A percentile compares a stretch with the other conserved stretches of the same genome.
Conservation (phyloP, 2,113 vertebrate species). For the Paratilapia polleni region DNA sequence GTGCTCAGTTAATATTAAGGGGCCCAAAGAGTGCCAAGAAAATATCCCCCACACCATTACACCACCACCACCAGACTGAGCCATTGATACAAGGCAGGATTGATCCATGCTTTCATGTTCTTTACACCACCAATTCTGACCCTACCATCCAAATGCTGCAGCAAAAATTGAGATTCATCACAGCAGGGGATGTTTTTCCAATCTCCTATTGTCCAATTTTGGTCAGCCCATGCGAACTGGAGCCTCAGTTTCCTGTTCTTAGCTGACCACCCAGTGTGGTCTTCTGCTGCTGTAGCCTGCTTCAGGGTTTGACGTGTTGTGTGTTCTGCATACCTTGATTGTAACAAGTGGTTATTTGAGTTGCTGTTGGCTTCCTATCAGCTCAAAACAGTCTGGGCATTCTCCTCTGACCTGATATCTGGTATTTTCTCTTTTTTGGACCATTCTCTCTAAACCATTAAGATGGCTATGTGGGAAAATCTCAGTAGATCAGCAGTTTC, state of each 20-base stretch:
- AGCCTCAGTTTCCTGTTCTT: neutral
- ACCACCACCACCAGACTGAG: neutral
- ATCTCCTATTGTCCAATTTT: neutral
- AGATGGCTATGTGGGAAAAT: neutral
- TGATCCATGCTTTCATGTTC: neutral
- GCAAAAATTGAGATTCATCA: neutral
- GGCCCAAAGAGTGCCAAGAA: neutral
- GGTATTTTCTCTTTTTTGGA: neutral
- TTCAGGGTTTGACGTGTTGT: neutral
- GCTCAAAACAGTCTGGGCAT: neutral
- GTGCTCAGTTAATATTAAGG: neutral
- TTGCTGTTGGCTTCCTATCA: neutral
- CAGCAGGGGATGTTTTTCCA: too few relatives aligned
- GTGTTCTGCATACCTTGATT: neutral
- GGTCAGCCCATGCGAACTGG: neutral
- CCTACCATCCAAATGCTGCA: neutral
- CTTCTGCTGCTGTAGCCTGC: neutral
- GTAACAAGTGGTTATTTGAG: too few relatives aligned
- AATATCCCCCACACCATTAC: neutral
- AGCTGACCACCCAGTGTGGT: neutral
- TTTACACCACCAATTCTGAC: neutral
- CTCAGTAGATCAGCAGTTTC: neutral
- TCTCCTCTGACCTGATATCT: conserved; percentile 1
- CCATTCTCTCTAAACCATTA: neutral
- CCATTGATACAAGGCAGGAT: neutral